phyloP scores from a whole-genome alignment of 2,797 vertebrate species.

The Macropodus opercularis region DNA sequence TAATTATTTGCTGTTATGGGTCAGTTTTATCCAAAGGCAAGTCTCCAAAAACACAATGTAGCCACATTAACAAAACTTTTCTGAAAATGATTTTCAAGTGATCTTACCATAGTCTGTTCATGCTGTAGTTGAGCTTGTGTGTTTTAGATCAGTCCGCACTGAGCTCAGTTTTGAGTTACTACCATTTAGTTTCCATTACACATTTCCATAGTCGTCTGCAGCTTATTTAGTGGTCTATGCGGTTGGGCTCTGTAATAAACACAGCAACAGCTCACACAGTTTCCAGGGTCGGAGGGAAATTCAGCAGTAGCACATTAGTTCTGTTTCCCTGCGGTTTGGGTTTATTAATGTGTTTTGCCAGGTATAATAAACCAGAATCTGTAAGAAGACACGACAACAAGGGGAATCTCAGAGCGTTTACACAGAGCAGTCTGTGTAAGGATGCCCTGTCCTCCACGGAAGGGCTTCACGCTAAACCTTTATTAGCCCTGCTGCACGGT shows the following conservation, averaged over 20 bases:
- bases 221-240: constrained; percentile 52
- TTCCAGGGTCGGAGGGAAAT: constrained; percentile 30
- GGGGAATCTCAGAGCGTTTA: constrained; percentile 14
- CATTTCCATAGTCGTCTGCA: constrained; percentile 34
- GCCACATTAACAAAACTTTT: not conserved
- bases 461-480: constrained; percentile 26
- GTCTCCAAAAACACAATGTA: no score
- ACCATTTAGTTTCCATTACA: constrained; percentile 40
- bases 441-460: constrained; percentile 4
- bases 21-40: no score
- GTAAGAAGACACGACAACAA: constrained; percentile 44
- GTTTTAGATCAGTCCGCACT: constrained; percentile 13
- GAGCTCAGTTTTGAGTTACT: constrained; percentile 14
- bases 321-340: constrained; percentile 35
- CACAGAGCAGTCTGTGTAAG: no score
- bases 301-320: constrained; percentile 30
- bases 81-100: no score
- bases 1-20: no score
- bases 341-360: constrained; percentile 60
- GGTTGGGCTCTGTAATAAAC: constrained; percentile 36
- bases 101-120: not conserved
- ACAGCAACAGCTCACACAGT: constrained; percentile 18
- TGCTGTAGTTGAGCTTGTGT: not conserved
- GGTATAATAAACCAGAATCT: constrained; percentile 57
- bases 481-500: constrained; percentile 42